These are phyloP conservation scores for Nematolebias whitei DNA, from an alignment of 2,113 vertebrate genomes.

Conservation along the genomic window DNA sequence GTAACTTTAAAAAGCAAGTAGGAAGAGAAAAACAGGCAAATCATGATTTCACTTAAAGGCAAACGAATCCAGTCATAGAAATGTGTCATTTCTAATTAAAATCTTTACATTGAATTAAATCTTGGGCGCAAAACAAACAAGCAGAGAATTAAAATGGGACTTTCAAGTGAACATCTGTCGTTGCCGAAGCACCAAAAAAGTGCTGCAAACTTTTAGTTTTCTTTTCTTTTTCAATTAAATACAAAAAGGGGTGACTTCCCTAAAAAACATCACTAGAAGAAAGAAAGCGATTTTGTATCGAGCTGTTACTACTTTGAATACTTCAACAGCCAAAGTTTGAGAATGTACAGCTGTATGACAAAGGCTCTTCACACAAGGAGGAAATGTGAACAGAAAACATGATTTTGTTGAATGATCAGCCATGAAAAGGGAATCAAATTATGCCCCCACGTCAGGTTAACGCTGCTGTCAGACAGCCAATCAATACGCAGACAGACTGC, in stretches of 20 bases:
- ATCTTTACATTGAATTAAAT: not conserved
- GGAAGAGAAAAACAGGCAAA: not conserved
- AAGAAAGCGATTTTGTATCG: too few species aligned
- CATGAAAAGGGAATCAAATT: slow-evolving; percentile 42
- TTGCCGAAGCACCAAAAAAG: too few species aligned
- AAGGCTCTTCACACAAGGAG: slow-evolving; percentile 1
- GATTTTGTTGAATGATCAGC: slow-evolving; percentile 40
- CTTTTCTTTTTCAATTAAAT: too few species aligned
- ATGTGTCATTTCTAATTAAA: not conserved
- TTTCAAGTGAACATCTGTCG: too few species aligned
- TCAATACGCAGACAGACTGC: slow-evolving; percentile 71
- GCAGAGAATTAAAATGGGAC: too few species aligned
- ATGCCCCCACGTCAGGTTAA: slow-evolving; percentile 49
- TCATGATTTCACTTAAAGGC: not conserved
- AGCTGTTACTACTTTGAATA: not conserved
- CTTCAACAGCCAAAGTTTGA: not conserved
- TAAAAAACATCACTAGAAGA: not conserved
- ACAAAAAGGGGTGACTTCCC: too few species aligned
- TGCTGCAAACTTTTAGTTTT: too few species aligned
- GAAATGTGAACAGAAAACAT: slow-evolving; percentile 23
- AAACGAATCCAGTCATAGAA: not conserved
- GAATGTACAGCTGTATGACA: slow-evolving; percentile 27
- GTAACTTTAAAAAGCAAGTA: not conserved
- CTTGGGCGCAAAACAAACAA: too few species aligned
- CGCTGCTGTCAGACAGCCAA: slow-evolving; percentile 63